Evolutionary conservation across 2,797 vertebrate species (phyloP), one percentile per base, ranked within the genome.

Genomic region (Falco peregrinus): DNA sequence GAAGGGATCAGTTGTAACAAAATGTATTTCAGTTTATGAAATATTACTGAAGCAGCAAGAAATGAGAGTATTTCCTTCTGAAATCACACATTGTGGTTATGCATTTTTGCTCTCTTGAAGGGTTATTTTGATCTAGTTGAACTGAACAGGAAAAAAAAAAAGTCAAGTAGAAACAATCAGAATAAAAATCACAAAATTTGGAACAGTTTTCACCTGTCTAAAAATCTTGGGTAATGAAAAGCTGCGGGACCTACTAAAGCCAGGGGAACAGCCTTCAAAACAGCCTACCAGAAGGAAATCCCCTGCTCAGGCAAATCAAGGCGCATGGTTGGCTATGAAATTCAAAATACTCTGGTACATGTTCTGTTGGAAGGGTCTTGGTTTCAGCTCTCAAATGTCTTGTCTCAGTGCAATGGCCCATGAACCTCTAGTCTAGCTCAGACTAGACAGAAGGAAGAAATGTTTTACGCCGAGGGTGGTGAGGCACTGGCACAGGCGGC

Each of bases 381-480:
- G 19, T 26, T 73, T 78, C 70, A 37, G 61, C 24, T 73, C 70
- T 41, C 16, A 9, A 21, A 45, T 10, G 15, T 39, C 74, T 53
- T 13, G 14, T 59, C 25, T 61, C 1, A 0, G 15, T 39, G 29
- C n/a, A 29, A 37, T 11, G 14, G 5, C 19, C 28, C 48, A 31
- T 8, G n/a, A 82, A 77, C 14, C 24, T 68, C 59, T 29, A n/a
- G 11, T 45, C 48, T 53, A 78, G 33, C 22, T 78, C n/a, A 54
- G n/a, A n/a, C 3, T 3, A 53, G 16, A 54, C 2, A 18, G 2
- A 54, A 64, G 14, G n/a, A n/a, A 53, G 20, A 28, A 35, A 45
- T 35, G 7, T 19, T 56, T 56, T 15, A 0, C 0, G n/a, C n/a
- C n/a, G n/a, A n/a, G n/a, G n/a, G n/a, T 48, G 77, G 39, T 3